Percentiles rank a stretch among this genome's conserved stretches.
phyloP scores from a whole-genome alignment of 2,113 vertebrate genomes.

The Falcunculus frontatus region DNA sequence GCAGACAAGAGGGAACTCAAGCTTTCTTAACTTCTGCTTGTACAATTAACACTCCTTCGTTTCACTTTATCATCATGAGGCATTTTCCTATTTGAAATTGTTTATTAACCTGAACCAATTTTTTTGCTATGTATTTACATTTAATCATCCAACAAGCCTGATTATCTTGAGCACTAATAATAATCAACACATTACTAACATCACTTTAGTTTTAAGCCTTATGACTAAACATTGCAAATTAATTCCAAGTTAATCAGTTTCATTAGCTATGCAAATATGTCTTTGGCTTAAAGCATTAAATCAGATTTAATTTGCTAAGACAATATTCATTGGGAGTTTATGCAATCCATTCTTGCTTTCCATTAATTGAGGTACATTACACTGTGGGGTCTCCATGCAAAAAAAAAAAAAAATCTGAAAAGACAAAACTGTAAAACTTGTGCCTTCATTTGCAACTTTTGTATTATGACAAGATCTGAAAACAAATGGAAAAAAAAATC shows the following conservation, averaged over 20 bases:
- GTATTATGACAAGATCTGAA: background rate
- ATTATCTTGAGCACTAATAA: slow-evolving; percentile 66
- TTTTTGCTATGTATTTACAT: slow-evolving; percentile 58
- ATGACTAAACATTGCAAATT: slow-evolving; percentile 59
- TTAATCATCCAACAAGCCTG: slow-evolving; percentile 63
- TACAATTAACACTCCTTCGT: slow-evolving; percentile 14
- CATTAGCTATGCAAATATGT: slow-evolving; percentile 67
- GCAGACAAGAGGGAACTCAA: background rate
- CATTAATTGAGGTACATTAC: background rate
- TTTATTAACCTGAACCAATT: slow-evolving; percentile 46
- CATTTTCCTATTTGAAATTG: slow-evolving; percentile 37
- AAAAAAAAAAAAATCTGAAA: background rate
- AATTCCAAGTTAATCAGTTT: slow-evolving; percentile 59
- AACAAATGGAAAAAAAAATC: background rate
- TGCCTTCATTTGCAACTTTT: background rate
- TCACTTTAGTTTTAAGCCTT: slow-evolving; percentile 40
- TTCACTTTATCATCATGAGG: slow-evolving; percentile 14
- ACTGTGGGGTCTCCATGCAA: background rate
- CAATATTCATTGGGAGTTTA: slow-evolving; percentile 20
- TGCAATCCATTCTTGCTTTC: slow-evolving; percentile 1
- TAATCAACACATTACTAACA: slow-evolving; percentile 64
- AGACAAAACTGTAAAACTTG: background rate
- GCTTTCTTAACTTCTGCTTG: background rate
- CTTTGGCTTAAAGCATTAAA: slow-evolving; percentile 53
- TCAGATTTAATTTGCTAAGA: slow-evolving; percentile 50